Base-by-base conservation (phyloP, 2,888 invertebrate species). In the Abrostola triplasia region DNA sequence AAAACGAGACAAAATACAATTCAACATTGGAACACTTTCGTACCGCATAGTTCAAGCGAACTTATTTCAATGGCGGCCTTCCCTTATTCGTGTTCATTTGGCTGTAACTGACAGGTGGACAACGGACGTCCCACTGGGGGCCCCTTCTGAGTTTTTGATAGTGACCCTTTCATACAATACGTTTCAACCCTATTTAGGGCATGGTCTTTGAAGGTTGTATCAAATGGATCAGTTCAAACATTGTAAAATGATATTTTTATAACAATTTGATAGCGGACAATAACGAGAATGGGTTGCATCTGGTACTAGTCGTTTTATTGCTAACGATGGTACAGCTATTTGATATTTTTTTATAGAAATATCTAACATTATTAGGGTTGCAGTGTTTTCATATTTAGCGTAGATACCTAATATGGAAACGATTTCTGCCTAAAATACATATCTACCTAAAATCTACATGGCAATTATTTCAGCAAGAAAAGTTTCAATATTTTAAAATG, bases 131-230 rank as follows among this genome's bases (percentile, higher is more conserved):
- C 59, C 55, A 10, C 49, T 41, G 42, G 40, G 35, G 42, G 35
- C 42, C 50, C 74, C 53, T 54, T 69, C 69, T 47, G n/a, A 35
- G 41, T 63, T 70, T 76, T 73, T 68, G 44, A 59, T 58, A 57
- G 0, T 42, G 36, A 69, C 61, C 63, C 44, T 65, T 55, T 44
- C 36, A 64, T 36, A 73, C 51, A 69, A 73, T 65, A 50, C 42
- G 42, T 49, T 41, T 38, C 42, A 35, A n/a, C n/a, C n/a, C n/a
- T 35, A 57, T 70, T 53, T 64, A 13, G 11, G 48, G 38, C 54
- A 36, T 12, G 47, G 61, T 57, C 44, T 56, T 48, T 42, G 36
- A 41, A 54, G 49, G 44, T 24, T 35, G 6, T 6, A 6, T 57
- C 8, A 4, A 7, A 50, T 55, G 42, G 11, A 47, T 37, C 5